Percentiles rank a stretch among this genome's conserved stretches.
These are phyloP conservation scores for Strix uralensis DNA, from an alignment of 2,113 vertebrate species.

Conservation along the genomic window DNA sequence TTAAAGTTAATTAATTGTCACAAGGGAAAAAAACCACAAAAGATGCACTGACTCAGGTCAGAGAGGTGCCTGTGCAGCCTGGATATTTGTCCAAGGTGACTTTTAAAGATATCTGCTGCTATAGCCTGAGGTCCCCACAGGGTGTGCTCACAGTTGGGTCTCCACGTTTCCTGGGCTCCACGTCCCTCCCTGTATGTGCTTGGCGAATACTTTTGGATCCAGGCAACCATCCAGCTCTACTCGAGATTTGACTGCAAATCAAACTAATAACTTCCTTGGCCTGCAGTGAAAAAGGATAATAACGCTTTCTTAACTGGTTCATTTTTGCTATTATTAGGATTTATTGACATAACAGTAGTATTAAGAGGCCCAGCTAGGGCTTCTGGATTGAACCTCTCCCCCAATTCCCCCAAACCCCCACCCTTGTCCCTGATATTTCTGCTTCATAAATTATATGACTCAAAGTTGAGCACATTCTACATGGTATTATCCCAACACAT, in stretches of 20 bases:
- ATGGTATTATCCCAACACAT: background rate
- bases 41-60: background rate
- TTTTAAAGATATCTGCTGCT: background rate
- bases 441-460: background rate
- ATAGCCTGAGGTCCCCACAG: background rate
- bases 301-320: background rate
- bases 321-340: background rate
- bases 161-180: background rate
- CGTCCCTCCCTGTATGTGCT: background rate
- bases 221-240: background rate
- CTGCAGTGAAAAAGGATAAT: background rate
- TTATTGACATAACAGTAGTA: background rate
- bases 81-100: background rate
- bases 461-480: background rate
- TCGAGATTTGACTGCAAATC: background rate
- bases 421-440: background rate
- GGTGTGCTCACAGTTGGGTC: background rate
- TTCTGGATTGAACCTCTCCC: background rate
- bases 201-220: background rate
- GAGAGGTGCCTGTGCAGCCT: background rate
- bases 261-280: background rate
- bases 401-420: background rate
- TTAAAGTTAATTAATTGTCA: background rate
- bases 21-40: background rate
- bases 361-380: background rate